Base-by-base conservation (phyloP, 2,888 invertebrate genomes). In the Patella caerulea region DNA sequence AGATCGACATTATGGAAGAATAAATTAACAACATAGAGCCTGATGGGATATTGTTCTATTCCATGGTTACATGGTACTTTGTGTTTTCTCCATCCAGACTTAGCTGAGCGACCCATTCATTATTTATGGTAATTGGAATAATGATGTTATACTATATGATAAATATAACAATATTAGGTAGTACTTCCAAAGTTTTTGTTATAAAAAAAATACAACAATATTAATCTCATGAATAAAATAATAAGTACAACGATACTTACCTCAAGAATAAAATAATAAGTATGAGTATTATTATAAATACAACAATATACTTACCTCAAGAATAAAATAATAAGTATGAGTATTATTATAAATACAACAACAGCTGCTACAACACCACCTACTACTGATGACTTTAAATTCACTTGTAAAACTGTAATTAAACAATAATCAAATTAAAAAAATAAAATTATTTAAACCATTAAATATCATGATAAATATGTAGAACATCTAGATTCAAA, bases 291-390 rank as follows among this genome's bases (percentile, higher is more conserved):
- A 76, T 56, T 9, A 72, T 12, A n/a, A 76, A 72, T 4, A 76
- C 70, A 71, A 83, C 74, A 5, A 71, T 2, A 72, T 17, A 55
- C 71, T 34, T 76, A 54, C 71, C 71, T 71, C 5, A 75, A 19
- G n/a, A 75, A 54, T 45, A 75, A 75, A 17, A 71, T 55, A n/a
- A 55, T 71, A n/a, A 71, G 72, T 12, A 73, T 73, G 19, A 76
- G 17, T 29, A 76, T 55, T 15, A 76, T 56, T 29, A 76, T 34
- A n/a, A 76, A 72, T 4, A 76, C 70, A 71, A 83, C 74, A 5
- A 82, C 71, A 5, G 82, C 83, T 11, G 78, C 85, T 53, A 84
- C 75, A 4, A 78, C 77, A 56, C 83, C 84, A 59, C 81, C 83
- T 29, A 79, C 73, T 34, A 77, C 73, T n/a, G 81, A 79, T 54